Evolutionary conservation across 2,113 vertebrate species (phyloP).

Genomic region (Epinephelus cyanopodus): DNA sequence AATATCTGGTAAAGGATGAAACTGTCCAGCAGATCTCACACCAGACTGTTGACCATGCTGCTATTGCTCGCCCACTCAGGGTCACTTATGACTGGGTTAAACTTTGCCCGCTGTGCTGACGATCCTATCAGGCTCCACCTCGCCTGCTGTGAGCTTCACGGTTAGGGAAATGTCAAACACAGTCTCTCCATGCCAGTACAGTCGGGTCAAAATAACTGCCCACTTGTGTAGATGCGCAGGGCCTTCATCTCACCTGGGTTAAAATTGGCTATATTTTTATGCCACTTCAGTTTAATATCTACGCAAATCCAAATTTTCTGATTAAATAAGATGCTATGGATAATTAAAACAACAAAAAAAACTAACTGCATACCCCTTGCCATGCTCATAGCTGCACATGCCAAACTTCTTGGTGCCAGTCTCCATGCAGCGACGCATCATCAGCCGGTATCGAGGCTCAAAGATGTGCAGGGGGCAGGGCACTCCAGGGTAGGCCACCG

Average conservation of each 20-base stretch:
- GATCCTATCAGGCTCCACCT: constrained; percentile 14
- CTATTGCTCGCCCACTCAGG: constrained; percentile 30
- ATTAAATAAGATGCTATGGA: neutral
- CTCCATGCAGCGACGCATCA: constrained; percentile 94
- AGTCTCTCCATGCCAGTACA: neutral
- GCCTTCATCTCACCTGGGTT: neutral
- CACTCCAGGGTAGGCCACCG: constrained; percentile 90
- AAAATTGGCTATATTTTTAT: neutral
- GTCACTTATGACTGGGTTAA: constrained; percentile 42
- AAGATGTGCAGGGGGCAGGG: constrained; percentile 92
- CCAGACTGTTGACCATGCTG: constrained; percentile 43
- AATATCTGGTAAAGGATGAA: neutral
- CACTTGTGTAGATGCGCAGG: neutral
- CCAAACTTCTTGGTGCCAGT: constrained; percentile 92
- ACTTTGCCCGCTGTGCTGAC: constrained; percentile 20
- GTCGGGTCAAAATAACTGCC: neutral
- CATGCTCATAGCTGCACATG: constrained; percentile 91
- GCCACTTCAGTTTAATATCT: neutral
- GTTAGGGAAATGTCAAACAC: constrained; percentile 30
- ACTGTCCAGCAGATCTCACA: constrained; percentile 23
- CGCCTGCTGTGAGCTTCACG: constrained; percentile 38
- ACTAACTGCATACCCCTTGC: constrained; percentile 85
- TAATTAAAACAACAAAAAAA: neutral
- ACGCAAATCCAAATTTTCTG: neutral
- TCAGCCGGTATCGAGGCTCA: constrained; percentile 92